Percentiles rank a stretch among this genome's conserved stretches.
phyloP scores from a whole-genome alignment of 1,140 invertebrate genomes.

The Druon quercuslanigerum region DNA sequence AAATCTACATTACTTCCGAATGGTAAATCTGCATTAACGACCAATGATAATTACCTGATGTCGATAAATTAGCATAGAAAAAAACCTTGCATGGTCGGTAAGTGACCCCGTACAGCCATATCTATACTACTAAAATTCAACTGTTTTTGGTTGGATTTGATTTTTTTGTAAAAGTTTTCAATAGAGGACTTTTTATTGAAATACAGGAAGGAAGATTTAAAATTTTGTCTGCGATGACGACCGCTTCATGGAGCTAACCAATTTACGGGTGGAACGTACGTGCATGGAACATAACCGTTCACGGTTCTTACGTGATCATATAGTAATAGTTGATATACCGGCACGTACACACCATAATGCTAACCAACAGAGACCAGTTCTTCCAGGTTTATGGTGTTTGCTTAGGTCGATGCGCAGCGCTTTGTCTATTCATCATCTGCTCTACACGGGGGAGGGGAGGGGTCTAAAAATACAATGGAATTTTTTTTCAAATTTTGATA shows the following conservation, averaged over 20 bases:
- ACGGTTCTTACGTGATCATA: conserved; percentile 36
- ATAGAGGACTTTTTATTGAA: conserved; percentile 39
- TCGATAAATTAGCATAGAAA: no score
- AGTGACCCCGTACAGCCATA: no score
- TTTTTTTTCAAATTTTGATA: no score
- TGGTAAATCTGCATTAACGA: no score
- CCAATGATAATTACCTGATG: no score
- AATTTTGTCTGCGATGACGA: conserved; percentile 36
- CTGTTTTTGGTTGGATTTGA: no score
- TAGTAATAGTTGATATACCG: conserved; percentile 34
- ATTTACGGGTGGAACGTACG: conserved; percentile 39
- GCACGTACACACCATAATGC: conserved; percentile 33
- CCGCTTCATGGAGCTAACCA: conserved; percentile 50
- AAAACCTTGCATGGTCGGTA: no score
- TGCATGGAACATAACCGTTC: conserved; percentile 33
- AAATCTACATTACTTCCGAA: no score
- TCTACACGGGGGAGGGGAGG: no score
- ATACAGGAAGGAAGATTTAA: not conserved
- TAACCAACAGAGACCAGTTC: conserved; percentile 13
- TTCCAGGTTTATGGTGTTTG: conserved; percentile 4
- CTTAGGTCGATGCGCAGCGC: conserved; percentile 10
- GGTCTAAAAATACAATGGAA: no score
- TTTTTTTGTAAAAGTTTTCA: not conserved
- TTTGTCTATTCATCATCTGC: conserved; percentile 20
- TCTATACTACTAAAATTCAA: no score